Base-by-base conservation (phyloP, 1,140 invertebrate species). In the Lamellibrachia luymesi region DNA sequence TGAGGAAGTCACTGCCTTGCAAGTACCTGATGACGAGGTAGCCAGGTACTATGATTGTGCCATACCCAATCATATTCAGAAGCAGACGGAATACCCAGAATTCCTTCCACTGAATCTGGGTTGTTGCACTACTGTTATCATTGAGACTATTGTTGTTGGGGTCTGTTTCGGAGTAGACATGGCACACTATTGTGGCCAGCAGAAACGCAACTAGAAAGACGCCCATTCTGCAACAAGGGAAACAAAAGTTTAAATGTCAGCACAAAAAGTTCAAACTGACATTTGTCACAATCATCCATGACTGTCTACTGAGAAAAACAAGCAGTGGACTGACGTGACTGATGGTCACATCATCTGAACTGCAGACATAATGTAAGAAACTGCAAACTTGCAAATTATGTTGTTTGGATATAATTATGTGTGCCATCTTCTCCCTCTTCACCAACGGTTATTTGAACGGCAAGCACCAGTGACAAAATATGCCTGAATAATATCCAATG, bases 11-110 rank as follows among this genome's bases (percentile, higher is more conserved):
- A 27, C 97, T 98, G 94, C 97, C 97, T 92, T 97, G 97, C 8
- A 98, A 97, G 96, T 98, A 98, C 96, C 98, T 98, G 95, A 98
- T 98, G 91, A 99, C 97, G 22, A 99, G 95, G 95, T 97, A 98
- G 90, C 98, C 98, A 13, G 98, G 98, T 92, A 99, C 96, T 95
- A 99, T 97, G 94, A 99, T 97, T 51, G 98, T 98, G 4, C 97
- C 97, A 96, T 99, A 99, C n/a, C 98, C 98, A 64, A 98, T 97
- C 90, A 98, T 96, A 96, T 99, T 99, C 27, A 98, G 92, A 0
- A 94, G 7, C 95, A 96, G 97, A 94, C 98, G 97, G 94, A 98
- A 97, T 8, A 98, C 95, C 98, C 98, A 99, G 95, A 96, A 97
- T 94, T 98, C 96, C 56, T 94, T 94, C 93, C 92, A 94, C 49